Conservation (phyloP, 2,888 invertebrate genomes). For the Agrilus cyanescens region DNA sequence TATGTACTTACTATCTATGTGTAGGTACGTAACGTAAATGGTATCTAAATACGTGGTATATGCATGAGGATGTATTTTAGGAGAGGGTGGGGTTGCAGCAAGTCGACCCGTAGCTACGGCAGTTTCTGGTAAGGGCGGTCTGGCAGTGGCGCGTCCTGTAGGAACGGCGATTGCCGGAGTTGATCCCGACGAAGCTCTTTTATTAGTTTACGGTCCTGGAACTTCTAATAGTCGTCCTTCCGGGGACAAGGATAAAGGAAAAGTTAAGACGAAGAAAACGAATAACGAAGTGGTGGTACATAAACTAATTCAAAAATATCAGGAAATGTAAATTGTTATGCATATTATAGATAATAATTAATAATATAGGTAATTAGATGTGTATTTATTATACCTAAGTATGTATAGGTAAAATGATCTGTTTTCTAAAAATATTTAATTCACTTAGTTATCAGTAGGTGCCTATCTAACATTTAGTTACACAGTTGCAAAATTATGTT, state of each 20-base stretch:
- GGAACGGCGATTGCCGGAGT: conserved; percentile 67
- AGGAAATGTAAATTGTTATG: conserved; percentile 16
- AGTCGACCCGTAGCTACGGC: conserved; percentile 62
- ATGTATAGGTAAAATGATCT: no score
- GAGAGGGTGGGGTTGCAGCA: conserved; percentile 58
- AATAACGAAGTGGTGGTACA: conserved; percentile 26
- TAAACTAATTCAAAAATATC: conserved; percentile 32
- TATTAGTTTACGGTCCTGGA: conserved; percentile 25
- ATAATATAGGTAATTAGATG: no score
- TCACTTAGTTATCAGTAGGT: no score
- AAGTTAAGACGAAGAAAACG: conserved; percentile 5
- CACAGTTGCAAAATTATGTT: no score
- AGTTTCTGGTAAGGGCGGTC: conserved; percentile 54
- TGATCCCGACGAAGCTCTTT: conserved; percentile 37
- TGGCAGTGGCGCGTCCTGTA: conserved; percentile 58
- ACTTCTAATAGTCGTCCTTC: no score
- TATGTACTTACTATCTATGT: not conserved
- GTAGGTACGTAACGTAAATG: no score
- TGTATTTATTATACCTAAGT: no score
- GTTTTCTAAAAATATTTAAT: no score
- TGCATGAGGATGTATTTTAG: conserved; percentile 40
- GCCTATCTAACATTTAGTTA: no score
- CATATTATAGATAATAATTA: no score
- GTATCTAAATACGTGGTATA: no score
- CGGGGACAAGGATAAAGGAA: conserved; percentile 10